Evolutionary conservation across 2,888 invertebrate genomes (phyloP), one percentile per base, ranked within the genome.

Genomic region (Apamea monoglypha): DNA sequence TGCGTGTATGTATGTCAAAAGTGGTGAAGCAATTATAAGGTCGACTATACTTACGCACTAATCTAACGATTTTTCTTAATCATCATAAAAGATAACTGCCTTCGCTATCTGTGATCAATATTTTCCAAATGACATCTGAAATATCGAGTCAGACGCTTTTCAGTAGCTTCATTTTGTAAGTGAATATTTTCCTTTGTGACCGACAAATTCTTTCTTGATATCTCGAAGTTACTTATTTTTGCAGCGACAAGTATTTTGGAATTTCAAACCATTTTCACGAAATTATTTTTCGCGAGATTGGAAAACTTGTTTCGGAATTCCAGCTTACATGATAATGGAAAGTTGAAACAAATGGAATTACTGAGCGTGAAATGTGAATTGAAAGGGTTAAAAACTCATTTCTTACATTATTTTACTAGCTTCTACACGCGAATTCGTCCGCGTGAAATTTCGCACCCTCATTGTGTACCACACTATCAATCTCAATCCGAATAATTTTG

Each of bases 111-210:
- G 18, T 70, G 40, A 82, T 85, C 67, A 59, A 80, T 76, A 83
- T 83, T 83, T 83, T 76, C 68, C 10, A 74, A 76, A 80, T 74
- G 74, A 59, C 71, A 64, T 75, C 50, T 70, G 47, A 72, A 86
- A 75, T 74, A 73, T 64, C 25, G n/a, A 75, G 68, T 68, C 78
- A 64, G 64, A 81, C 67, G 32, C n/a, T 82, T 56, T 78, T 74
- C 69, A 84, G 63, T 61, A 32, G 50, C 63, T 74, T 66, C 61
- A 70, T 76, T 82, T 71, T 70, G n/a, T 69, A 36, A 85, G 21
- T 64, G 82, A 84, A 75, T 76, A 76, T 82, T 84, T 85, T 71
- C 64, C 74, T 83, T 80, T 83, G 83, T 83, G 64, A 63, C 69
- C 74, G 50, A 80, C 56, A 80, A 77, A 69, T 83, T 80, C 76